Evolutionary conservation across 2,113 vertebrate genomes (phyloP), one percentile per base, ranked within the genome.

Genomic region (Datnioides undecimradiatus): DNA sequence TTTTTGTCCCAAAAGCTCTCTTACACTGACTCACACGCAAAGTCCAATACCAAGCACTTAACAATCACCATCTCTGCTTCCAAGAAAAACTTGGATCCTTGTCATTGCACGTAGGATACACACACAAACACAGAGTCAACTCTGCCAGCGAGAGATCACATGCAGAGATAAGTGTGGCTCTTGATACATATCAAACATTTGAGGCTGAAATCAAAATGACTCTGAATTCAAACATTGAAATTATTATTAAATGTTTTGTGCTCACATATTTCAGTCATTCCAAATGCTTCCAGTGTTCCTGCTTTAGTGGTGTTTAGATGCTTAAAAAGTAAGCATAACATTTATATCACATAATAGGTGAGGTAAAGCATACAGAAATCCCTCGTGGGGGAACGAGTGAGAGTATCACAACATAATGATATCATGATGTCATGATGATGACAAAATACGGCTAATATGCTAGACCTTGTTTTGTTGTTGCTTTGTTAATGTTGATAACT

Each of bases 151-250:
- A 73, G 10, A 49, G 45, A 38, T 36, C 6, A 54, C 36, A 60
- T 36, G 21, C 48, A 40, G 31, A 58, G 66, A 69, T 48, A 46
- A 51, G 34, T 60, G 59, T 34, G 12, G 17, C 25, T 48, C 33
- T 23, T 48, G 67, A 46, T 77, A 64, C 40, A 1, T 11, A 40
- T 78, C n/a, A 64, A 33, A 75, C 49, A 72, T 3, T 21, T n/a
- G 25, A 46, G 7, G 34, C 23, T 66, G 19, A 57, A 29, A 54
- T 17, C 11, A 49, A 65, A 66, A 21, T 34, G 23, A 60, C 14
- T 14, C 31, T 17, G 41, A n/a, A n/a, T n/a, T n/a, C n/a, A n/a
- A n/a, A n/a, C n/a, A n/a, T n/a, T n/a, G n/a, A n/a, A n/a, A n/a
- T n/a, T n/a, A n/a, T n/a, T n/a, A n/a, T n/a, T n/a, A n/a, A n/a